Base-by-base conservation (phyloP, 2,113 vertebrate genomes). In the Aythya baeri region DNA sequence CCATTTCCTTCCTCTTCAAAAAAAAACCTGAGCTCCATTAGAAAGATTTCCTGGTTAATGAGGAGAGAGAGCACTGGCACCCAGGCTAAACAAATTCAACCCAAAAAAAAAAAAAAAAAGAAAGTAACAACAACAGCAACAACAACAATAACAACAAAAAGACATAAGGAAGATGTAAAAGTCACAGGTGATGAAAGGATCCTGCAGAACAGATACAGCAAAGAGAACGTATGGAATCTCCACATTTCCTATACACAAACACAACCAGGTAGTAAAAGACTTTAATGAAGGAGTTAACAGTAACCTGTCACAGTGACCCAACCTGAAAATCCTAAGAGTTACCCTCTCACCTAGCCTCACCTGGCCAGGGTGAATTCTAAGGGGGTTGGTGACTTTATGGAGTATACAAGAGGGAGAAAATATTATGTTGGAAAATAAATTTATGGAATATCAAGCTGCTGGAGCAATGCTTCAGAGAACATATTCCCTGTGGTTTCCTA, bases 1-100 rank as follows among this genome's bases (percentile, higher is more conserved):
- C 29, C 61, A 55, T 44, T 91, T 91, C 66, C 73, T 86, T 38
- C 67, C 76, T 79, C 34, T 71, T 86, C 46, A 63, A 71, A 29
- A 46, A 73, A 10, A 15, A 15, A 8, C 27, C 62, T 78, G 23
- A 14, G 18, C 29, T 70, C 21, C 11, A 1, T 36, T 66, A 46
- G 34, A 68, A 83, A 55, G 18, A 50, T 50, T 50, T 83, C 34
- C 34, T 44, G 11, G 14, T 73, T 74, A 74, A 82, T 9, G 49
- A 44, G 31, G 23, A 86, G 27, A 65, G 12, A 67, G 81, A 68
- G 9, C n/a, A 29, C 38, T 46, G 38, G 41, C 15, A 78, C 38
- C 17, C 6, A 20, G 17, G 13, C 23, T 26, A 12, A 41, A 55
- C 34, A n/a, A 62, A 29, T 22, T 22, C 8, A 20, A 3, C 13